Base-by-base conservation (phyloP, 2,797 vertebrate genomes). In the Lutjanus argentimaculatus region DNA sequence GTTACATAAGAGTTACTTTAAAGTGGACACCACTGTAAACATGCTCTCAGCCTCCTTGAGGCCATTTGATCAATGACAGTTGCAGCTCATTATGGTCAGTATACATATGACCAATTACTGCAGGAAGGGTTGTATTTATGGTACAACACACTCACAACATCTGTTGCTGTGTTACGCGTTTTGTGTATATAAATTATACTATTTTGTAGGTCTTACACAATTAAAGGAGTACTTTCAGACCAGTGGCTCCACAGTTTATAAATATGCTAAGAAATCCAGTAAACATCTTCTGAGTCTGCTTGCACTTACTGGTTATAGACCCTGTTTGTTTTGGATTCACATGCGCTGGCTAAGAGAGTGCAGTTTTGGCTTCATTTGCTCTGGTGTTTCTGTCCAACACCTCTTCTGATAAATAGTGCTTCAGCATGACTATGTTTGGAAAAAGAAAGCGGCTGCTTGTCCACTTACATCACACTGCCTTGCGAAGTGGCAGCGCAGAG, bases 381-480 rank as follows among this genome's bases (percentile, higher is more conserved):
- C 56, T 74, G 62, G 48, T 77, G 67, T 87, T 83, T 88, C 75
- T 88, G 59, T 85, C 76, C 55, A 80, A 72, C 84, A 80, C 48
- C 5, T 83, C 48, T 43, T 22, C 43, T 4, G 36, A 83, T 82
- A 85, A 84, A 91, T 79, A 76, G 48, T 42, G 40, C 67, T 80
- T 62, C 40, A 76, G 19, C 72, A 77, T 94, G 79, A 85, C 88
- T 90, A 88, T 94, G 82, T 93, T 92, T 92, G 92, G 90, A 82
- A 62, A 88, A 64, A 64, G 67, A 85, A 53, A 68, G 72, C 13
- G 11, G 19, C 79, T 70, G 55, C 51, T 72, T 77, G 67, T 68
- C 52, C 62, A 67, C 56, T 66, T 59, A 74, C 13, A 76, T 77
- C 64, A 56, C 19, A 22, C 43, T 76, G 53, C 75, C 55, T 61